phyloP scores from a whole-genome alignment of 2,797 vertebrate genomes.

The Pseudochirops cupreus region DNA sequence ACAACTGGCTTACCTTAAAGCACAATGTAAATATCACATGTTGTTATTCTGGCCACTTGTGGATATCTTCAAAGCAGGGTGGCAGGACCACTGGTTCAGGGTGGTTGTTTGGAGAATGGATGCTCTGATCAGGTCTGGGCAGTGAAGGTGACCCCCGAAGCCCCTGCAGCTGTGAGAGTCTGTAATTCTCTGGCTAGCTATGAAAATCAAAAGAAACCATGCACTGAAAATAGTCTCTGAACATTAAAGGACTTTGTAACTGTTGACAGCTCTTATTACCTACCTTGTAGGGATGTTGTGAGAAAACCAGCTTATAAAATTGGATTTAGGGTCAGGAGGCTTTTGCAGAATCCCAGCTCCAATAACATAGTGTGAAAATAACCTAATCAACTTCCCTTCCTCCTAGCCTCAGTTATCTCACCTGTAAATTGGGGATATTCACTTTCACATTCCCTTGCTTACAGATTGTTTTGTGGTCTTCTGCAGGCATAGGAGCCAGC shows the following conservation, averaged over 20 bases:
- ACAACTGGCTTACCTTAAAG: background rate
- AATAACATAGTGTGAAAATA: background rate
- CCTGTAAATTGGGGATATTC: background rate
- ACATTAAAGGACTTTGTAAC: background rate
- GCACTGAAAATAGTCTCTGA: background rate
- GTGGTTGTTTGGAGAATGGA: background rate
- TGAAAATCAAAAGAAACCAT: background rate
- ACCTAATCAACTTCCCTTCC: background rate
- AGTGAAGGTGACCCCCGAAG: background rate
- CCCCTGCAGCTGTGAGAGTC: background rate
- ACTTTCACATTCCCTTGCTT: background rate
- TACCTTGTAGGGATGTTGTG: background rate
- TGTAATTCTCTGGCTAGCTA: background rate
- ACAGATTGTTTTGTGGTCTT: background rate
- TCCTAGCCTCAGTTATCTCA: background rate
- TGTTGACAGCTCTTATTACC: background rate
- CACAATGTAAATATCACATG: background rate
- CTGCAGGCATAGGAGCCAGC: background rate
- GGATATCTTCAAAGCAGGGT: background rate
- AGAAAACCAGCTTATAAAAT: background rate
- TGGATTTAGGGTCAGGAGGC: background rate
- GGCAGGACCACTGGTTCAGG: background rate
- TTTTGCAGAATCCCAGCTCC: background rate
- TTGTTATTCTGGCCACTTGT: background rate
- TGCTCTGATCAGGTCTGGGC: background rate